Conservation (phyloP, 2,888 invertebrate genomes). For the Eurytoma adleriae region DNA sequence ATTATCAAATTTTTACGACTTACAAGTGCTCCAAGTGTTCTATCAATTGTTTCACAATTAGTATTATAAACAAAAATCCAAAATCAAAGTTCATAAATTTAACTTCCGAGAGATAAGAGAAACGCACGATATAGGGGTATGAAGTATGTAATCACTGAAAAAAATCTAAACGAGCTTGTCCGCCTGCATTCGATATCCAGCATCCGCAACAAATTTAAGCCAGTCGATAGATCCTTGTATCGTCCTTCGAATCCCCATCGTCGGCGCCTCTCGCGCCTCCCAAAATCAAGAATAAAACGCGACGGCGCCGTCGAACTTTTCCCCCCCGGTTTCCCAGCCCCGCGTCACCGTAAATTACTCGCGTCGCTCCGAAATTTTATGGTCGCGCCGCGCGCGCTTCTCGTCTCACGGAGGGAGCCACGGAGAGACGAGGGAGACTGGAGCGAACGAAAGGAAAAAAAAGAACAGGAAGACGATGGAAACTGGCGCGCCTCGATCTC, state of each 20-base stretch:
- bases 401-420: background rate
- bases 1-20: too few species aligned
- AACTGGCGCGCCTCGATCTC: constrained; percentile 7
- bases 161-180: constrained; percentile 41
- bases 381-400: background rate
- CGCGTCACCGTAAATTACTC: constrained; percentile 18
- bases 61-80: background rate
- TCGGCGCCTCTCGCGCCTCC: background rate
- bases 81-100: constrained; percentile 26
- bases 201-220: constrained; percentile 25
- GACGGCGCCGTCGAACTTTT: background rate
- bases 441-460: too few species aligned
- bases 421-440: too few species aligned
- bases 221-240: constrained; percentile 27
- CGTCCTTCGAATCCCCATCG: background rate
- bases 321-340: background rate
- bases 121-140: background rate
- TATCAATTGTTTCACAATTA: too few species aligned
- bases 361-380: constrained; percentile 14
- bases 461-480: background rate
- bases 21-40: too few species aligned
- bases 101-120: background rate
- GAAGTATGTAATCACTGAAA: constrained; percentile 24
- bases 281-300: background rate
- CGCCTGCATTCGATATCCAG: background rate